Percentiles rank a stretch among this genome's conserved stretches.
These are phyloP conservation scores for Puffinus mauretanicus DNA, from an alignment of 2,113 vertebrate genomes.

Conservation along the genomic window DNA sequence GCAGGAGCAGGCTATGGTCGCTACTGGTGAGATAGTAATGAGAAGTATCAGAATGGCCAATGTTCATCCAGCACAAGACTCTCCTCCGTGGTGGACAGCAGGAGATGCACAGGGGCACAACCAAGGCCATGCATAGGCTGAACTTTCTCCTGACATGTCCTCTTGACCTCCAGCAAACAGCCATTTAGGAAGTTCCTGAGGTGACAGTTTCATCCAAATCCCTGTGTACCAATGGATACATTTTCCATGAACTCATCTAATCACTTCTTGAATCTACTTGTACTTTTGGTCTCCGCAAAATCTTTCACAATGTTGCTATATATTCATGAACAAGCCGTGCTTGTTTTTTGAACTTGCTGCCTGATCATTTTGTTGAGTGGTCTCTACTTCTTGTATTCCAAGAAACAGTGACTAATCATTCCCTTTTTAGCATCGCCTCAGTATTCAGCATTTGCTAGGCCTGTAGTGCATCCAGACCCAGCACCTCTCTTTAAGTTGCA, in stretches of 20 bases:
- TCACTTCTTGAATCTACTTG: background rate
- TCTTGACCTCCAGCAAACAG: background rate
- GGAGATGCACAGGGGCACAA: background rate
- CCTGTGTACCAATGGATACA: background rate
- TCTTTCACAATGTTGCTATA: background rate
- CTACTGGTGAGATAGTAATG: background rate
- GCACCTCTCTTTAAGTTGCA: background rate
- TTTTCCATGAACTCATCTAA: background rate
- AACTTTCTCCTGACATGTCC: background rate
- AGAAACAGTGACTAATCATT: background rate
- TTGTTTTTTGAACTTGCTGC: slow-evolving; percentile 8
- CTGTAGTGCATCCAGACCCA: background rate
- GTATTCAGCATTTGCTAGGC: background rate
- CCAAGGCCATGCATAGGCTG: background rate
- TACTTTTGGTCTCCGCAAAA: background rate
- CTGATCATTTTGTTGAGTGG: background rate
- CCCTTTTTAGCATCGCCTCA: background rate
- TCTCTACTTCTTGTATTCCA: background rate
- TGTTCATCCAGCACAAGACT: background rate
- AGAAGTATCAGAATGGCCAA: background rate
- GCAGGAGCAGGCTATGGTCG: background rate
- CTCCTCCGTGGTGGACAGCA: background rate
- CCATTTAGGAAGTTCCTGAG: background rate
- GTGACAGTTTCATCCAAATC: background rate
- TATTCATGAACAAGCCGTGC: background rate